These are phyloP conservation scores for Mythimna albipuncta DNA, from an alignment of 2,888 invertebrate genomes.

Conservation along the genomic window DNA sequence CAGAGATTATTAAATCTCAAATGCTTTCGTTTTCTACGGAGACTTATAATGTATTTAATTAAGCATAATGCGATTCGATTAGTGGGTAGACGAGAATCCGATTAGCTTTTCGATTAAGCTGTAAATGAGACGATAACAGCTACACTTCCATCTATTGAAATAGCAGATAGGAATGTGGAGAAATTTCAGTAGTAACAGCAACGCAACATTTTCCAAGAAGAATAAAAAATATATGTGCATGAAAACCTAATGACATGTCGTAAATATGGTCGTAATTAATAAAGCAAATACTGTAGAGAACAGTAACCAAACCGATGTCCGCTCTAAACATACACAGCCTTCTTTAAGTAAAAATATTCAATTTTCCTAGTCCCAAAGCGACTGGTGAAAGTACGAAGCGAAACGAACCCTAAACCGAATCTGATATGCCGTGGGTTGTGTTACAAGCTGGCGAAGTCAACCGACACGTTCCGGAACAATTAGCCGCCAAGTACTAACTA, in stretches of 20 bases:
- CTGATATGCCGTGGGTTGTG: conserved; percentile 53
- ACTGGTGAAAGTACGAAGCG: conserved; percentile 56
- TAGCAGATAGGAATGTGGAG: not conserved
- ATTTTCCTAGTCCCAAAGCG: conserved; percentile 16
- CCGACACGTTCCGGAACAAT: conserved; percentile 67
- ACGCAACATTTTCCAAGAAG: not conserved
- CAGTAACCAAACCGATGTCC: not conserved
- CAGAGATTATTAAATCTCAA: conserved; percentile 38
- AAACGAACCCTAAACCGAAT: conserved; percentile 50
- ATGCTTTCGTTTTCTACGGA: conserved; percentile 48
- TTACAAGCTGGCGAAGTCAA: conserved; percentile 51
- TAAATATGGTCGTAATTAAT: no score
- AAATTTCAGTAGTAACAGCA: not conserved
- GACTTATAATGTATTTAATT: conserved; percentile 15
- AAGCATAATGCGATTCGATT: conserved; percentile 8
- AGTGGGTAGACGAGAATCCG: not conserved
- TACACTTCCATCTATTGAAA: not conserved
- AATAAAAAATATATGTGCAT: not conserved
- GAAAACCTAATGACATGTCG: not conserved
- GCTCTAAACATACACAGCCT: not conserved
- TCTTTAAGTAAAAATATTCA: conserved; percentile 11
- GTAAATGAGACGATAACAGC: not conserved
- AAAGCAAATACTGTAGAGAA: no score
- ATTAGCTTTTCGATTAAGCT: not conserved
- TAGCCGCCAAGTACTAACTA: conserved; percentile 40